These are phyloP conservation scores for Ctenopoma multispine DNA, from an alignment of 2,797 vertebrate genomes.

Conservation along the genomic window DNA sequence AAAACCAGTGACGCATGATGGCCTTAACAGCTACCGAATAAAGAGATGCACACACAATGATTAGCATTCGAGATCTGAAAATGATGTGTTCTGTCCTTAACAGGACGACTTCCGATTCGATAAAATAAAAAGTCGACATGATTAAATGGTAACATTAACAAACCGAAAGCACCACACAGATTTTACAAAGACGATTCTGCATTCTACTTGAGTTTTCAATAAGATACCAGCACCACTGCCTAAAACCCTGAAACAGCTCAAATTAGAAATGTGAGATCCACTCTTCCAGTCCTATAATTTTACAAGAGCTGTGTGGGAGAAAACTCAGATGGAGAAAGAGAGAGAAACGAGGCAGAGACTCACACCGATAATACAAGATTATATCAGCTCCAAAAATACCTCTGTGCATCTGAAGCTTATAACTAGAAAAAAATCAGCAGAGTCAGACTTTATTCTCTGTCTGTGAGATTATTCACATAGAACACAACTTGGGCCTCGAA, in stretches of 20 bases:
- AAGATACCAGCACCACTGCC: neutral
- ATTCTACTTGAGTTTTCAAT: neutral
- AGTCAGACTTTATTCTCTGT: slow-evolving; percentile 14
- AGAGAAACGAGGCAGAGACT: slow-evolving; percentile 12
- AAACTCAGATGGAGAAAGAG: neutral
- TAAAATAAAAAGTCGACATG: too few species aligned
- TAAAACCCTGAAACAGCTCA: slow-evolving; percentile 1
- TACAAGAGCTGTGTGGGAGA: slow-evolving; percentile 23
- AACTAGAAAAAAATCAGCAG: neutral
- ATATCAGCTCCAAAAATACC: slow-evolving; percentile 45
- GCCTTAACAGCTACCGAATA: neutral
- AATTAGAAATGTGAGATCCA: neutral
- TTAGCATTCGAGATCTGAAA: slow-evolving; percentile 30
- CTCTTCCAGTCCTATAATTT: neutral
- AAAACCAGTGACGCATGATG: slow-evolving; percentile 26
- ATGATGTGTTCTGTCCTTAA: too few species aligned
- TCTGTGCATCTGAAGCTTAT: slow-evolving; percentile 10
- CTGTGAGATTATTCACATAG: slow-evolving; percentile 48
- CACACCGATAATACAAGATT: slow-evolving; percentile 34
- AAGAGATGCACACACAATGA: neutral
- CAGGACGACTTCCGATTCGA: too few species aligned
- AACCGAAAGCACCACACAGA: too few species aligned
- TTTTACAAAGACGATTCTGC: neutral
- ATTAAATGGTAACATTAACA: neutral
- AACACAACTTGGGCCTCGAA: too few species aligned